Percentiles rank a stretch among this genome's conserved stretches.
phyloP scores from a whole-genome alignment of 2,797 vertebrate genomes.

The Sternarchorhynchus goeldii region DNA sequence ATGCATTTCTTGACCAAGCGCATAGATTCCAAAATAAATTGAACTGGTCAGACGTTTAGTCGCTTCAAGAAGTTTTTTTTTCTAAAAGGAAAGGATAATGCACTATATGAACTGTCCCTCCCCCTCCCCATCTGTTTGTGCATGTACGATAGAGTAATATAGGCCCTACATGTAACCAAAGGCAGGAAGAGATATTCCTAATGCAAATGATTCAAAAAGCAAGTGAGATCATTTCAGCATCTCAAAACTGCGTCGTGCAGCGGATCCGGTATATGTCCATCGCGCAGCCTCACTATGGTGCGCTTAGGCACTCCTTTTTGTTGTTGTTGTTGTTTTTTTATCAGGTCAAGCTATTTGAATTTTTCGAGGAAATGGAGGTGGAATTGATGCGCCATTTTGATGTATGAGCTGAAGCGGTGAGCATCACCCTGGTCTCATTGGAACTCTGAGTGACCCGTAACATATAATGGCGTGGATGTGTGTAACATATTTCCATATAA shows the following conservation, averaged over 20 bases:
- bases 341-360: not conserved
- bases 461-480: not conserved
- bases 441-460: not conserved
- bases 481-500: not conserved
- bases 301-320: not conserved
- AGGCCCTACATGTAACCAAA: no score
- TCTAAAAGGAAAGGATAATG: no score
- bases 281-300: no score
- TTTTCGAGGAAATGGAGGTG: not conserved
- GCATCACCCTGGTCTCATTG: not conserved
- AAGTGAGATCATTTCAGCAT: not conserved
- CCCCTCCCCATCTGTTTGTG: not conserved
- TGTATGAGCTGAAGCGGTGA: not conserved
- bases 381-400: constrained; percentile 3
- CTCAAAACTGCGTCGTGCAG: not conserved
- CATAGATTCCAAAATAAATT: no score
- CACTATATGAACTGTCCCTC: no score
- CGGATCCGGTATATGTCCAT: no score
- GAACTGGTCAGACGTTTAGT: no score
- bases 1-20: no score
- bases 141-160: no score
- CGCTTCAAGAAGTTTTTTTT: no score
- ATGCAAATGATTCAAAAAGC: no score
- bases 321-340: not conserved
- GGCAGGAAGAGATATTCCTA: no score